Base-by-base conservation (phyloP, 1,140 invertebrate genomes). In the Drosophila nannoptera region DNA sequence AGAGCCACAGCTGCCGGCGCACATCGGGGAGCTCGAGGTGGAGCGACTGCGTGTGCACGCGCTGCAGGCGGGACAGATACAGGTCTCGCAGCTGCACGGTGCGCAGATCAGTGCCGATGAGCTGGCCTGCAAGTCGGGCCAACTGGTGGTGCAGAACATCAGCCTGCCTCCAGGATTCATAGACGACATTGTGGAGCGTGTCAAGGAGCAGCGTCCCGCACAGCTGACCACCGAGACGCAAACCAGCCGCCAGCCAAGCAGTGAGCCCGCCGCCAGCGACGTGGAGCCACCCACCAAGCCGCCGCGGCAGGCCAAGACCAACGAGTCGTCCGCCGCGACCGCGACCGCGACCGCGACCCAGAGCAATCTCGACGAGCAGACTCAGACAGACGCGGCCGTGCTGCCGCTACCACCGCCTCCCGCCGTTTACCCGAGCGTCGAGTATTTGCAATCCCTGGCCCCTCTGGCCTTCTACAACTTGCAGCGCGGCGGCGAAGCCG, bases 21-120 rank as follows among this genome's bases (percentile, higher is more conserved):
- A 91, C 69, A 87, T 96, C 32, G 88, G 90, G n/a, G 94, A 95
- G 78, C 90, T 96, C 48, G 94, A 95, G 72, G 94, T 96, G 1
- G 94, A 95, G 33, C 91, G 93, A 66, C 74, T 96, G 31, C 94
- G 92, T 73, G 95, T 96, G 5, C 93, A 93, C 31, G 94, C 95
- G 73, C 87, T 96, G 14, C 93, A 95, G 81, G 94, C 95, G 0
- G 93, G 92, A 40, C 95, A 94, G 87, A 94, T 96, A 52, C 90
- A 93, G 12, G 94, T 95, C 0, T 95, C 94, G 1, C 94, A 96
- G 84, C 93, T 96, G 38, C 94, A 96, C 81, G 93, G 94, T 2
- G 91, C 92, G 40, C 92, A 93, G 4, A 90, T 96, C 14, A 75
- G 12, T 6, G 76, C 88, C 2, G 89, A 90, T 93, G 76, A 92